Evolutionary conservation across 2,113 vertebrate genomes (phyloP), one percentile per base, ranked within the genome.

Genomic region (Electrona antarctica): DNA sequence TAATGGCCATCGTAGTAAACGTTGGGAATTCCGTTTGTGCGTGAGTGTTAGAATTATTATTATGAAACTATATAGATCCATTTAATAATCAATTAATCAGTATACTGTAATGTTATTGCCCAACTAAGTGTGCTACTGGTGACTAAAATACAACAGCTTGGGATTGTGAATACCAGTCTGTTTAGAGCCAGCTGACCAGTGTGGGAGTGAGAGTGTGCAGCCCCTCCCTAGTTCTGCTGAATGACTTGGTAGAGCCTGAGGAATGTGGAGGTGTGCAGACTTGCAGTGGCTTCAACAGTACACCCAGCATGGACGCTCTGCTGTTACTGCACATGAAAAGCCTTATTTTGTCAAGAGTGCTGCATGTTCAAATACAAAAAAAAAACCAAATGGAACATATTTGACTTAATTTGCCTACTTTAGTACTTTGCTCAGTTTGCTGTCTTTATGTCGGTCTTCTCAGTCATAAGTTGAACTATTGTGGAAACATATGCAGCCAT

Each of bases 211-310:
- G 60, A 46, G 71, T 15, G 52, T 64, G 80, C 76, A 2, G 83
- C 88, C 87, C 77, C 85, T 85, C 92, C 92, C 88, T 86, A 13
- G 64, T 50, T 73, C 71, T 69, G 61, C 73, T 79, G 63, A 87
- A 76, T 60, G 70, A 82, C 76, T 85, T 71, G 49, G 70, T 74
- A 82, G 71, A 67, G 78, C 61, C 80, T 75, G 77, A 90, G 91
- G 92, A 93, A 93, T 93, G 92, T 91, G 88, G 88, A 93, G 92
- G 91, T 93, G 92, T 93, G 92, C 85, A 88, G 92, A 93, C 92
- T 90, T 88, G 92, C 86, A 92, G 79, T 81, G 41, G 59, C 77
- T 78, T 54, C 56, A 69, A 82, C 64, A 59, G 73, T 66, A 69
- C 58, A 62, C 60, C 46, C 58, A 71, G 64, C 64, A 54, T 64